Base-by-base conservation (phyloP, 2,113 vertebrate species). In the Hoplias malabaricus region DNA sequence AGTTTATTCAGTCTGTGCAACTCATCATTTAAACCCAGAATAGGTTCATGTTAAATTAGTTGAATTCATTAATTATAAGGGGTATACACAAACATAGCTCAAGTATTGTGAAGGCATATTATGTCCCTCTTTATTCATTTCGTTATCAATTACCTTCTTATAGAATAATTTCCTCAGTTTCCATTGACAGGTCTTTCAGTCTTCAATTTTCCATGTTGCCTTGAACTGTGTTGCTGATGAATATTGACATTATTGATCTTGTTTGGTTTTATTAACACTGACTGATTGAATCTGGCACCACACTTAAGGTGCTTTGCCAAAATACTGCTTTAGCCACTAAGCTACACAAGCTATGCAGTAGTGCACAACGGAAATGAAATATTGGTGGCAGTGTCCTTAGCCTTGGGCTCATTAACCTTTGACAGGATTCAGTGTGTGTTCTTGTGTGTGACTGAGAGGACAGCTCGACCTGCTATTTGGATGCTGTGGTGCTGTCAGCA, bases 401-500 rank as follows among this genome's bases (percentile, higher is more conserved):
- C 23, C 6, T 48, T 48, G 7, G 19, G 46, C 19, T 48, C 36
- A 43, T 73, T 59, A 73, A 73, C 70, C 70, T 73, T 68, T 69
- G 75, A 36, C 14, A 3, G 23, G 63, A 38, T 13, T 71, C 56
- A 53, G 76, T 78, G 31, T 61, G 68, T 40, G 68, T 78, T 40
- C 54, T 27, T 13, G 68, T 50, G 42, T 69, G 67, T 61, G 75
- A 36, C 53, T 77, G 66, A 40, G 69, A 54, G 59, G 62, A 73
- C 34, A 56, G 27, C 48, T 73, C 53, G 61, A 65, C 69, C 61
- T 57, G 59, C 43, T 70, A 63, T 70, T 70, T 54, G 54, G 57
- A 54, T 80, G 59, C 67, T 61, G 77, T 57, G 21, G 38, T 48
- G 40, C 40, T 59, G 74, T 81, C 74, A 31, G 74, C 53, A 50